phyloP scores from a whole-genome alignment of 1,140 invertebrate species.

The Elymnias hypermnestra region DNA sequence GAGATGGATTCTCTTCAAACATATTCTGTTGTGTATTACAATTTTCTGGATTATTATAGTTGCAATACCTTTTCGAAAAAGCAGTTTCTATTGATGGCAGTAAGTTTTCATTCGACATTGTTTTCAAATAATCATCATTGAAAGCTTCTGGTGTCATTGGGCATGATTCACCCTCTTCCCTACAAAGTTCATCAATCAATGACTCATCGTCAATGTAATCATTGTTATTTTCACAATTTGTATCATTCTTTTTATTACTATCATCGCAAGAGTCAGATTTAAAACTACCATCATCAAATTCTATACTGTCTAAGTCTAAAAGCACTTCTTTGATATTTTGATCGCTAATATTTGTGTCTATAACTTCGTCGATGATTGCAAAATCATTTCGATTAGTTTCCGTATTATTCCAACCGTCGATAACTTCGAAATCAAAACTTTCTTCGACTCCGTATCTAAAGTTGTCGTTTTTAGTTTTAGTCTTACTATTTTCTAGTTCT shows the following conservation, averaged over 20 bases:
- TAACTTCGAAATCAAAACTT: slow-evolving; percentile 63
- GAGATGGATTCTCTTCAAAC: slow-evolving; percentile 27
- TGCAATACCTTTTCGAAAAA: slow-evolving; percentile 67
- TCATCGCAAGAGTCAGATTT: slow-evolving; percentile 39
- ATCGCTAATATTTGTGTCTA: slow-evolving; percentile 57
- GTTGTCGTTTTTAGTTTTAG: slow-evolving; percentile 40
- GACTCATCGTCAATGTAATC: slow-evolving; percentile 69
- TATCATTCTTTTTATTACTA: slow-evolving; percentile 34
- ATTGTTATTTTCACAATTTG: slow-evolving; percentile 40
- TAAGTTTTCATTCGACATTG: slow-evolving; percentile 42
- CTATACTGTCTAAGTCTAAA: slow-evolving; percentile 61
- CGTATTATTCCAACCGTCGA: slow-evolving; percentile 42
- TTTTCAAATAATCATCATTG: slow-evolving; percentile 54
- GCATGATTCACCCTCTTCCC: slow-evolving; percentile 56
- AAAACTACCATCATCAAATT: slow-evolving; percentile 54
- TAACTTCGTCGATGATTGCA: slow-evolving; percentile 54
- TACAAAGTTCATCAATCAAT: slow-evolving; percentile 59
- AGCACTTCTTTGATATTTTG: slow-evolving; percentile 66
- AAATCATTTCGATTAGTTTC: slow-evolving; percentile 45
- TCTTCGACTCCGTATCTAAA: slow-evolving; percentile 61
- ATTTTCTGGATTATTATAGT: slow-evolving; percentile 49
- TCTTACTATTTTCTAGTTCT: slow-evolving; percentile 55
- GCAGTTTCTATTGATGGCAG: slow-evolving; percentile 71
- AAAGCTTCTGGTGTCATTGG: slow-evolving; percentile 54
- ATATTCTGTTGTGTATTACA: slow-evolving; percentile 29